Evolutionary conservation across 2,113 vertebrate genomes (phyloP).

Genomic region (Pholis gunnellus): DNA sequence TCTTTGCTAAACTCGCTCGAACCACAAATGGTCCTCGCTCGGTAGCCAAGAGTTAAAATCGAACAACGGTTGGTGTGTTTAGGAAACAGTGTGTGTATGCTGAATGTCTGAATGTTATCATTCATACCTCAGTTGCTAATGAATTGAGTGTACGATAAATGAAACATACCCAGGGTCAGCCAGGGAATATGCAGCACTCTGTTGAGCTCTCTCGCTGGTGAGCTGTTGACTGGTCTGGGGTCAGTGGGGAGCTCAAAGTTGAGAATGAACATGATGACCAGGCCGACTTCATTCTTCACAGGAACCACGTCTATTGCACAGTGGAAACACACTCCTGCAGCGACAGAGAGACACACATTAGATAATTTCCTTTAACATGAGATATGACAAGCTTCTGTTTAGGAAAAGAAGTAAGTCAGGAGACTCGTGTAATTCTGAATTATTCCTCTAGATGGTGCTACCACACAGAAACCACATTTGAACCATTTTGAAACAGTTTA

Average conservation of each 20-base stretch:
- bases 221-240: conserved; percentile 52
- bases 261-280: conserved; percentile 95
- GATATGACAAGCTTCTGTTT: not conserved
- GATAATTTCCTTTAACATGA: not conserved
- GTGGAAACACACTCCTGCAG: conserved; percentile 89
- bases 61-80: not conserved
- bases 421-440: not conserved
- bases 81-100: not conserved
- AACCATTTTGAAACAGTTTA: not conserved
- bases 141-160: not conserved
- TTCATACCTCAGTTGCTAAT: not conserved
- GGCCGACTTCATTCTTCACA: conserved; percentile 90
- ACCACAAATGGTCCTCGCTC: no score
- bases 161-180: conserved; percentile 82
- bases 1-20: no score
- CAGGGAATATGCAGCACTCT: conserved; percentile 83
- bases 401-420: not conserved
- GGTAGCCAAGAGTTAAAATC: no score
- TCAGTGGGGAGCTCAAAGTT: conserved; percentile 92
- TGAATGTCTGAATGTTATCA: not conserved
- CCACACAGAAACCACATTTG: conserved; percentile 5
- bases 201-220: conserved; percentile 79
- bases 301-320: conserved; percentile 92
- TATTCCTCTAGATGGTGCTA: conserved; percentile 57
- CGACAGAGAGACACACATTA: conserved; percentile 4